A percentile compares a stretch with the other conserved stretches of the same genome.
Conservation (phyloP, 2,113 vertebrate species). For the Urocynchramus pylzowi region DNA sequence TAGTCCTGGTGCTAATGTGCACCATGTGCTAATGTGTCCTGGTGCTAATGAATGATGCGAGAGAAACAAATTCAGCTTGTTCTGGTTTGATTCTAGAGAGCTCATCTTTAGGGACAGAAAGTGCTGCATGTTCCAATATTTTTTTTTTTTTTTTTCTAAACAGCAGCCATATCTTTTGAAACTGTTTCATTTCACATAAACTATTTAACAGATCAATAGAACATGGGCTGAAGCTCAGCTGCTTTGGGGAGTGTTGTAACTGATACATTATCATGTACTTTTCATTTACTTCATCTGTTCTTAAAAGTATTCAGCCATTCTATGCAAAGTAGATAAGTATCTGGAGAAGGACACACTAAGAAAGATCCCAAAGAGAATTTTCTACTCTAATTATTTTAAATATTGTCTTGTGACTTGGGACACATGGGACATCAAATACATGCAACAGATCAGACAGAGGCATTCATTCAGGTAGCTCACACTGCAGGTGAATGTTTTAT, state of each 20-base stretch:
- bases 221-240: neutral
- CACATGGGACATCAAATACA: neutral
- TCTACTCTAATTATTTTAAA: neutral
- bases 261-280: neutral
- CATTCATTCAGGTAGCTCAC: neutral
- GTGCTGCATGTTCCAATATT: neutral
- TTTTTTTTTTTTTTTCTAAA: neutral
- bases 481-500: neutral
- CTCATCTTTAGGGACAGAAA: neutral
- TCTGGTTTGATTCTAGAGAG: neutral
- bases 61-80: neutral
- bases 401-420: neutral
- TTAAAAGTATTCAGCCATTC: neutral
- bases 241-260: neutral
- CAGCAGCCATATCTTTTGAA: neutral
- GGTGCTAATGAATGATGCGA: neutral
- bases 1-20: neutral
- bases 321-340: neutral
- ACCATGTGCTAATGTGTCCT: neutral
- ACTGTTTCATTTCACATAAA: neutral
- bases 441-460: neutral
- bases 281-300: neutral
- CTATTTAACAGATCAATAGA: conserved; percentile 9
- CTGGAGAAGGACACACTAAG: neutral
- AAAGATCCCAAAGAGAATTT: neutral